Evolutionary conservation across 2,797 vertebrate species (phyloP).

Genomic region (Craterocephalus amniculus): DNA sequence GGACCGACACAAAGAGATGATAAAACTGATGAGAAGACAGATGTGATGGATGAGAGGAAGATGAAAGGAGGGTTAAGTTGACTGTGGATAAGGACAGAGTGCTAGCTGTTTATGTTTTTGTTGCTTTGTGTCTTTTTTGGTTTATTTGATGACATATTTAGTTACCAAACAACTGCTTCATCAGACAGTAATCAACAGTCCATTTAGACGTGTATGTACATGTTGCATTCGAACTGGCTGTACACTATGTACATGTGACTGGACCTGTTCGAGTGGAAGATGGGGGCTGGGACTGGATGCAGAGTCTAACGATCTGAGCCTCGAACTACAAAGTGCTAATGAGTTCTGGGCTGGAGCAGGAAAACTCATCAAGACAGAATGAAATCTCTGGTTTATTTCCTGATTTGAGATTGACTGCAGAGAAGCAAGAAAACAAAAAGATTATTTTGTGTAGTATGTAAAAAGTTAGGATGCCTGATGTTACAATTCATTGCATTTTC

Average conservation of each 20-base stretch:
- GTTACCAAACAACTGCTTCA: neutral
- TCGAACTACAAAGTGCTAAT: conserved; percentile 56
- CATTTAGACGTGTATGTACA: neutral
- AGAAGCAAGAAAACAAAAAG: neutral
- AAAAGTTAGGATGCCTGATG: neutral
- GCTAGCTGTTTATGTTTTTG: conserved; percentile 19
- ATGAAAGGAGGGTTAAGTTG: conserved; percentile 50
- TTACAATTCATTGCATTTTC: neutral
- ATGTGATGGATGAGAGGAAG: conserved; percentile 37
- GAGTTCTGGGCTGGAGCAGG: conserved; percentile 41
- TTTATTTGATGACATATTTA: neutral
- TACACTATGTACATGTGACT: too few species aligned
- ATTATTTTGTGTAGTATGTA: neutral
- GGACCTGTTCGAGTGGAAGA: conserved; percentile 6
- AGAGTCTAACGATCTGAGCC: conserved; percentile 53
- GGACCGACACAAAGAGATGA: conserved; percentile 34
- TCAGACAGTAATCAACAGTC: neutral
- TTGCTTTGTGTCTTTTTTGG: conserved; percentile 11
- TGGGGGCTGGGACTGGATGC: conserved; percentile 38
- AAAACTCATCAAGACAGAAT: conserved; percentile 20
- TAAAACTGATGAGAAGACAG: conserved; percentile 44
- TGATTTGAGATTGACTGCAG: neutral
- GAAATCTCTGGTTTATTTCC: conserved; percentile 9
- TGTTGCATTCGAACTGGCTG: too few species aligned
- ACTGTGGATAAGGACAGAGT: conserved; percentile 34